A percentile compares a stretch with the other conserved stretches of the same genome.
Conservation (phyloP, 2,113 vertebrate species). For the Lepus timidus region DNA sequence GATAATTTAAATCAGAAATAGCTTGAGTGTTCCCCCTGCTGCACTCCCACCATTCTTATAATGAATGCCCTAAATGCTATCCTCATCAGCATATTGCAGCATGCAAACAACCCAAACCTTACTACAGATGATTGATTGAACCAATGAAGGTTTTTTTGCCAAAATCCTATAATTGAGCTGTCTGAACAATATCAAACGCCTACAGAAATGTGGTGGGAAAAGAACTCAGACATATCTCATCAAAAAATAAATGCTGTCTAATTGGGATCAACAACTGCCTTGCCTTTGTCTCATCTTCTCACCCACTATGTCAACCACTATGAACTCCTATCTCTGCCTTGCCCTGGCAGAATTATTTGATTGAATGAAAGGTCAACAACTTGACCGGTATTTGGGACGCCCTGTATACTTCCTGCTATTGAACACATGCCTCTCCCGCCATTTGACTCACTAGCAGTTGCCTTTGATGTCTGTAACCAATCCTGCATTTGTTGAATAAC, state of each 20-base stretch:
- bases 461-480: slow-evolving; percentile 40
- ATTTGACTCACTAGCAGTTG: neutral
- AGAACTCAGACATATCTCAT: slow-evolving; percentile 55
- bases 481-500: slow-evolving; percentile 43
- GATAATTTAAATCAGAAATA: slow-evolving; percentile 54
- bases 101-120: slow-evolving; percentile 53
- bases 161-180: slow-evolving; percentile 76
- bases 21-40: slow-evolving; percentile 2
- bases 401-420: neutral
- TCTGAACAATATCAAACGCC: slow-evolving; percentile 73
- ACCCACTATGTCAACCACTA: neutral
- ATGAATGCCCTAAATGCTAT: slow-evolving; percentile 43
- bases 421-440: neutral
- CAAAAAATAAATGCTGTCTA: slow-evolving; percentile 63
- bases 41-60: neutral
- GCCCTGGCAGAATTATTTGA: neutral
- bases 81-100: slow-evolving; percentile 38
- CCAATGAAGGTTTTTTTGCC: too few relatives aligned
- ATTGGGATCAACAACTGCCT: slow-evolving; percentile 52
- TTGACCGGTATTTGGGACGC: neutral
- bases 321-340: neutral
- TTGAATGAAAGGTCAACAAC: neutral
- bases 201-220: slow-evolving; percentile 31
- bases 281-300: neutral
- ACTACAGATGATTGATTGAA: slow-evolving; percentile 71